Evolutionary conservation across 2,888 invertebrate species (phyloP), one percentile per base, ranked within the genome.

Genomic region (Fragum fragum): DNA sequence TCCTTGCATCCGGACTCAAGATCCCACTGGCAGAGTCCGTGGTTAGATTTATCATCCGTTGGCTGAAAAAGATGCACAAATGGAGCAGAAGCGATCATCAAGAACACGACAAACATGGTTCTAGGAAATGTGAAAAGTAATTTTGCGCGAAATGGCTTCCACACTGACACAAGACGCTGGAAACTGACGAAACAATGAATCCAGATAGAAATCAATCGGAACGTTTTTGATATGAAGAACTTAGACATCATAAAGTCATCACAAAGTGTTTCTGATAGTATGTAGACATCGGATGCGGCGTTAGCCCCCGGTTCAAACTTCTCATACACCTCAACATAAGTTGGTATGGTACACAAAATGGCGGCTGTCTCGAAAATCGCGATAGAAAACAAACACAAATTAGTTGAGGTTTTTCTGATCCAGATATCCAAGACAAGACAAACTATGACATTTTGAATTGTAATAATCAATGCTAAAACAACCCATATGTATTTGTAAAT

Each of bases 401-500:
- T 61, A 29, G 61, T 61, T 1, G 61, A 61, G 16, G 18, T 61
- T 26, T 26, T 9, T n/a, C 18, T 23, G 14, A 29, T 61, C 11
- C 29, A n/a, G 1, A 26, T 6, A 18, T 23, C n/a, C 18, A 61
- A 32, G n/a, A 61, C 28, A 29, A 61, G 2, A 26, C 47, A 47
- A 5, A 61, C 61, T 32, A 32, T 32, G 1, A 29, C 7, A 32
- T 61, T 61, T 11, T n/a, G 26, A 3, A 29, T 26, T 1, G 32
- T 32, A 29, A 61, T 61, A 18, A 26, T 7, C 1, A 26, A 23
- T 6, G 61, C 29, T 18, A 61, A 26, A 32, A 61, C 3, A 32
- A 61, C 3, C 61, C 61, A 61, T 5, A 61, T 26, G 32, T 61
- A 61, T 61, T 61, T 61, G 32, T 61, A 61, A 32, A 61, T 61